Evolutionary conservation across 2,797 vertebrate species (phyloP).

Genomic region (Parambassis ranga): DNA sequence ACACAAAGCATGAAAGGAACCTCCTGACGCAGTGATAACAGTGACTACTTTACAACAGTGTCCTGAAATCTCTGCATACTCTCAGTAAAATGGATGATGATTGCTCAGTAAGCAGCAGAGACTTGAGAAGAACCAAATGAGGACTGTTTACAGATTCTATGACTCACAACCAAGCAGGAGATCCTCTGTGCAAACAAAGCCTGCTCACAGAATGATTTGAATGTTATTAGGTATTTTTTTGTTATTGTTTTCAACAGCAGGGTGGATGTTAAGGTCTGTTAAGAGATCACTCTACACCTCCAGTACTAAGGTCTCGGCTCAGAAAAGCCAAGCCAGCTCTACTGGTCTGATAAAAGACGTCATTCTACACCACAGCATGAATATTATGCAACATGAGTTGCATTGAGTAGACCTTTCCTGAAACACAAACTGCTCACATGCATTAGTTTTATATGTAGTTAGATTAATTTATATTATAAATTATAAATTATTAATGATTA

Average conservation of each 20-base stretch:
- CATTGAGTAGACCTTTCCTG: neutral
- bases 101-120: neutral
- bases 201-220: slow-evolving; percentile 14
- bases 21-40: neutral
- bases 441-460: slow-evolving; percentile 2
- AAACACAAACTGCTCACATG: neutral
- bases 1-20: neutral
- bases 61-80: neutral
- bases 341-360: neutral
- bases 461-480: neutral
- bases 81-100: slow-evolving; percentile 16
- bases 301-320: neutral
- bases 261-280: slow-evolving; percentile 23
- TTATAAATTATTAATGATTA: slow-evolving; percentile 42
- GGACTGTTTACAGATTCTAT: slow-evolving; percentile 6
- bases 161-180: slow-evolving; percentile 13
- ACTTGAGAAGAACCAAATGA: neutral
- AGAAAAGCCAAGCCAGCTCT: neutral
- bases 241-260: slow-evolving; percentile 20
- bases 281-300: slow-evolving; percentile 12
- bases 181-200: slow-evolving; percentile 9
- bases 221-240: too few relatives aligned
- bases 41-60: neutral
- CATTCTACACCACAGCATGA: neutral
- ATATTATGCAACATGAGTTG: neutral